phyloP scores from a whole-genome alignment of 2,113 vertebrate species.

The Notarius lentiginosus region DNA sequence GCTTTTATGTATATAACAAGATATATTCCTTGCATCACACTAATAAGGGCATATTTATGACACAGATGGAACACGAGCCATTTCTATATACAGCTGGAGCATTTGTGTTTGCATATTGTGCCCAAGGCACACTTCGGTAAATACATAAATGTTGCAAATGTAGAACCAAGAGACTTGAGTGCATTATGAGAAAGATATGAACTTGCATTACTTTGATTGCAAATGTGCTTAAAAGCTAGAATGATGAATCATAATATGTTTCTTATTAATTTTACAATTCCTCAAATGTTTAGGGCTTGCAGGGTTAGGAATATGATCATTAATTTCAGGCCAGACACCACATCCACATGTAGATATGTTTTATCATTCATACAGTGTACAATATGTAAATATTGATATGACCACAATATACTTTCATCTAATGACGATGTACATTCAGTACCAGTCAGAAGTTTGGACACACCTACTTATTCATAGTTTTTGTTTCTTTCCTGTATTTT shows the following conservation, averaged over 20 bases:
- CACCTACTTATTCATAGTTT: no score
- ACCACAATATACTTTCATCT: neutral
- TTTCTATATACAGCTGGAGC: conserved; percentile 2
- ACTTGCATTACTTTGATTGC: neutral
- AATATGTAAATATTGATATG: neutral
- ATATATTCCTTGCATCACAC: neutral
- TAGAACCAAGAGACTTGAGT: conserved; percentile 1
- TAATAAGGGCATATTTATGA: conserved; percentile 42
- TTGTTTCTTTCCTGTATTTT: no score
- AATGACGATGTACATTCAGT: neutral
- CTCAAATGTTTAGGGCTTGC: neutral
- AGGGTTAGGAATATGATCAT: neutral
- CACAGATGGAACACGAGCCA: neutral
- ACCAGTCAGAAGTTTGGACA: no score
- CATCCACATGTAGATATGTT: neutral
- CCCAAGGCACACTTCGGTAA: conserved; percentile 4
- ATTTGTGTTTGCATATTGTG: neutral
- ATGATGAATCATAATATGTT: neutral
- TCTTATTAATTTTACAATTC: neutral
- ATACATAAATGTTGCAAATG: conserved; percentile 17
- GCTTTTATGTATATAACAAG: conserved; percentile 28
- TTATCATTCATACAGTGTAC: neutral
- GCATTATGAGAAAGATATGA: neutral
- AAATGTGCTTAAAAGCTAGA: conserved; percentile 12
- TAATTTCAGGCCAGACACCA: neutral